A percentile compares a stretch with the other conserved stretches of the same genome.
These are phyloP conservation scores for Battus philenor DNA, from an alignment of 1,140 invertebrate species.

Conservation along the genomic window DNA sequence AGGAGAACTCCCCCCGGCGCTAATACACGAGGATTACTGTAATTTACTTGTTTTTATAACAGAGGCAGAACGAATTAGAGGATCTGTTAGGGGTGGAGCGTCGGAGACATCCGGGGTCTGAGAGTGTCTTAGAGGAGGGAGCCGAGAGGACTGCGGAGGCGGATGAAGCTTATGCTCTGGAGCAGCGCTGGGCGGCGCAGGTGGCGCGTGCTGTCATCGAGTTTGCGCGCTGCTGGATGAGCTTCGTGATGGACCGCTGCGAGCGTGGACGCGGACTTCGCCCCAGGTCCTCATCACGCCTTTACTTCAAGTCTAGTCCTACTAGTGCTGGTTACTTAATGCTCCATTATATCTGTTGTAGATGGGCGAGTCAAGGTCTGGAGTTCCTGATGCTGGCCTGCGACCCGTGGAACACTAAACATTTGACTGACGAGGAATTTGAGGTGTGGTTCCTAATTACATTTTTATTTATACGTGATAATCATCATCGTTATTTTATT, in stretches of 20 bases:
- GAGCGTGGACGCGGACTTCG: conserved; percentile 88
- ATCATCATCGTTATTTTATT: no score
- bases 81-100: conserved; percentile 28
- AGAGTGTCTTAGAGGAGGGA: conserved; percentile 1
- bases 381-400: conserved; percentile 90
- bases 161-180: conserved; percentile 17
- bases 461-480: no score
- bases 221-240: conserved; percentile 92
- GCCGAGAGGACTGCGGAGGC: background rate
- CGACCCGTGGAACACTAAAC: conserved; percentile 86
- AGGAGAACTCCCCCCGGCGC: background rate
- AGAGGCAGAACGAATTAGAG: conserved; percentile 37
- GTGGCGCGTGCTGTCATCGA: conserved; percentile 77
- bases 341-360: conserved; percentile 34
- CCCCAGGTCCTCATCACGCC: no score
- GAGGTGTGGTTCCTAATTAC: conserved; percentile 71
- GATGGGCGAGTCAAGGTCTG: conserved; percentile 90
- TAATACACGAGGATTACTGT: background rate
- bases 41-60: background rate
- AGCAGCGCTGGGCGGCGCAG: conserved; percentile 37
- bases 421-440: conserved; percentile 86
- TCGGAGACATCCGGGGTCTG: background rate
- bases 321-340: no score
- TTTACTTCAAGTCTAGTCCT: no score
- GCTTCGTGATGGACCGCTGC: conserved; percentile 87